phyloP scores from a whole-genome alignment of 2,888 invertebrate species.

The Lymantria monacha region DNA sequence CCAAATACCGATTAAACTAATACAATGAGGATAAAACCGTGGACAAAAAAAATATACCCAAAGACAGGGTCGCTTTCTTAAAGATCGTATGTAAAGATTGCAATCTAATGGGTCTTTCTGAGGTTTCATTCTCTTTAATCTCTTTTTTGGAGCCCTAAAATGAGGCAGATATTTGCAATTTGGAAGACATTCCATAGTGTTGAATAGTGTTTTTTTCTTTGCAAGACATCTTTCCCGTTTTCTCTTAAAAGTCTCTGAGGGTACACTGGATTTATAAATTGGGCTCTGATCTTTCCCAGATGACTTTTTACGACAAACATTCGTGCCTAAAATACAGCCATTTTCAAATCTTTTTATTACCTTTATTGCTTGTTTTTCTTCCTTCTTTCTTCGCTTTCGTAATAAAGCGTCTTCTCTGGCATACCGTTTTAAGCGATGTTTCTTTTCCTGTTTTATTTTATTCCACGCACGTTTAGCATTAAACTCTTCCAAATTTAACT shows the following conservation, averaged over 20 bases:
- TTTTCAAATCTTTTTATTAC: not conserved
- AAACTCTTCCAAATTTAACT: not conserved
- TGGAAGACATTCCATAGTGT: slow-evolving; percentile 7
- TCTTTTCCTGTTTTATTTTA: not conserved
- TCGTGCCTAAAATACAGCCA: not conserved
- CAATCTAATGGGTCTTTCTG: slow-evolving; percentile 31
- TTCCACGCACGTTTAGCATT: not conserved
- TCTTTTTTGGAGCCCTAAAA: slow-evolving; percentile 11
- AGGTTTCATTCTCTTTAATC: slow-evolving; percentile 7
- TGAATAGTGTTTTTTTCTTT: slow-evolving; percentile 1
- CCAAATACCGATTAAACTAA: slow-evolving; percentile 40
- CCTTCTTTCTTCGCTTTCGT: not conserved
- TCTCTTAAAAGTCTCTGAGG: slow-evolving; percentile 5
- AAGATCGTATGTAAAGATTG: slow-evolving; percentile 45
- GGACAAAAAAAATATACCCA: slow-evolving; percentile 45
- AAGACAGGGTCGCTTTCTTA: slow-evolving; percentile 46
- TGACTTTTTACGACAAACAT: not conserved
- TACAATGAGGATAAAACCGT: slow-evolving; percentile 54
- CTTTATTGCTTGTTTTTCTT: slow-evolving; percentile 9
- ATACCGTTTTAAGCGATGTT: not conserved
- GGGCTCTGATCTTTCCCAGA: not conserved
- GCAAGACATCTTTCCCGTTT: slow-evolving; percentile 3
- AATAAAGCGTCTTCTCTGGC: not conserved
- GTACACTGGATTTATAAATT: not conserved
- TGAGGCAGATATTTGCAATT: slow-evolving; percentile 18